Evolutionary conservation across 1,140 invertebrate genomes (phyloP).

Genomic region (Caenorhabditis latens): DNA sequence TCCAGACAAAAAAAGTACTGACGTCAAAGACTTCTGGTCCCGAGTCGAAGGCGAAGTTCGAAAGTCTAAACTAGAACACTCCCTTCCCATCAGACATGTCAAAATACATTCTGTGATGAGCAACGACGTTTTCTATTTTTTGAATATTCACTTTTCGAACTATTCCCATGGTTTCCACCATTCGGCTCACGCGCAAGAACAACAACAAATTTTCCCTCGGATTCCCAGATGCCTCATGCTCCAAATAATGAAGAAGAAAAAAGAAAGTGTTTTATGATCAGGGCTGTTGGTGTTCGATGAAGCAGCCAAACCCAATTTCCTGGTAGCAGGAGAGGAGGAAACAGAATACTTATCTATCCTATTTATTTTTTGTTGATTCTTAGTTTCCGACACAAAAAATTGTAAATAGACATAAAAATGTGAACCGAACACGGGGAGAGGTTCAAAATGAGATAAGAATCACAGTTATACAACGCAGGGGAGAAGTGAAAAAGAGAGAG

Average conservation of each 20-base stretch:
- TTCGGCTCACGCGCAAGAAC: neutral
- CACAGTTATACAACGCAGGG: neutral
- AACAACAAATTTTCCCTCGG: neutral
- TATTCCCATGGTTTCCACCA: neutral
- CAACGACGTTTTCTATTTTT: neutral
- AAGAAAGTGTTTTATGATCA: slow-evolving; percentile 15
- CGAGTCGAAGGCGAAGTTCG: no score
- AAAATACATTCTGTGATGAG: neutral
- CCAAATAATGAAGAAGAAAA: neutral
- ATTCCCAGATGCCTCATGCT: neutral
- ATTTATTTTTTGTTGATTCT: neutral
- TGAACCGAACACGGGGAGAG: neutral
- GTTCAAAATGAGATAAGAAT: slow-evolving; percentile 23
- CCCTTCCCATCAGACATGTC: no score
- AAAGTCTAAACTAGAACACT: no score
- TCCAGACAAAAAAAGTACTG: no score
- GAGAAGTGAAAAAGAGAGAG: neutral
- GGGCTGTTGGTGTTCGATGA: neutral
- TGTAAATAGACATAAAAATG: neutral
- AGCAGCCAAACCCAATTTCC: slow-evolving; percentile 9
- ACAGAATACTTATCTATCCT: neutral
- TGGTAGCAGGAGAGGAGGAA: neutral
- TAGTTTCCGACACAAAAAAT: neutral
- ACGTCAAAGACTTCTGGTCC: no score
- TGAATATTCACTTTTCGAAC: neutral